Evolutionary conservation across 2,888 invertebrate genomes (phyloP).

Genomic region (Drosophila lutescens): DNA sequence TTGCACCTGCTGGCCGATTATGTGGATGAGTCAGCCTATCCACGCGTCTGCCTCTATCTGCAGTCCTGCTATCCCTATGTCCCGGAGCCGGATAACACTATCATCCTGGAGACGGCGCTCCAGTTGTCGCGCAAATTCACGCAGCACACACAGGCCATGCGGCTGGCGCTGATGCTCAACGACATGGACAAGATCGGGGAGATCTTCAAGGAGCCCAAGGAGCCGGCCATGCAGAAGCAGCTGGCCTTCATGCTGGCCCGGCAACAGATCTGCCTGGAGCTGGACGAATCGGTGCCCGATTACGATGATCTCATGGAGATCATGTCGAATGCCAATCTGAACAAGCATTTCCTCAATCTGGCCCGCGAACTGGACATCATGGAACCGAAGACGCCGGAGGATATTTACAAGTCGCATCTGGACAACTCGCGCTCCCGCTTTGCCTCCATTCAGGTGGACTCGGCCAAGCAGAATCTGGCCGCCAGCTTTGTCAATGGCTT

Average conservation of each 20-base stretch:
- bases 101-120: slow-evolving; percentile 92
- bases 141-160: slow-evolving; percentile 94
- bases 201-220: slow-evolving; percentile 93
- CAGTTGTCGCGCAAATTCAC: slow-evolving; percentile 94
- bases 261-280: slow-evolving; percentile 95
- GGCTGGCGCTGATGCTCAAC: slow-evolving; percentile 96
- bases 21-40: slow-evolving; percentile 95
- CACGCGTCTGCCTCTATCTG: slow-evolving; percentile 95
- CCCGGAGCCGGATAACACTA: slow-evolving; percentile 96
- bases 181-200: slow-evolving; percentile 91
- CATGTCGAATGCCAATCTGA: slow-evolving; percentile 96
- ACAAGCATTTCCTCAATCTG: slow-evolving; percentile 95
- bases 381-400: slow-evolving; percentile 99
- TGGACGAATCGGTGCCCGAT: slow-evolving; percentile 87
- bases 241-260: slow-evolving; percentile 98
- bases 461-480: slow-evolving; percentile 97
- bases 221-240: slow-evolving; percentile 94
- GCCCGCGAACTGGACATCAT: slow-evolving; percentile 99
- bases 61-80: slow-evolving; percentile 97
- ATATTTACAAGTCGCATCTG: slow-evolving; percentile 98
- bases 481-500: slow-evolving; percentile 99
- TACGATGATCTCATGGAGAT: slow-evolving; percentile 94
- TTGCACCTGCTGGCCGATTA: slow-evolving; percentile 93
- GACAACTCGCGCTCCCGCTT: slow-evolving; percentile 93
- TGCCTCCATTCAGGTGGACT: slow-evolving; percentile 92